Percentiles rank a stretch among this genome's conserved stretches.
These are phyloP conservation scores for Onychomys leucogaster DNA, from an alignment of 2,797 vertebrate species.

Conservation along the genomic window DNA sequence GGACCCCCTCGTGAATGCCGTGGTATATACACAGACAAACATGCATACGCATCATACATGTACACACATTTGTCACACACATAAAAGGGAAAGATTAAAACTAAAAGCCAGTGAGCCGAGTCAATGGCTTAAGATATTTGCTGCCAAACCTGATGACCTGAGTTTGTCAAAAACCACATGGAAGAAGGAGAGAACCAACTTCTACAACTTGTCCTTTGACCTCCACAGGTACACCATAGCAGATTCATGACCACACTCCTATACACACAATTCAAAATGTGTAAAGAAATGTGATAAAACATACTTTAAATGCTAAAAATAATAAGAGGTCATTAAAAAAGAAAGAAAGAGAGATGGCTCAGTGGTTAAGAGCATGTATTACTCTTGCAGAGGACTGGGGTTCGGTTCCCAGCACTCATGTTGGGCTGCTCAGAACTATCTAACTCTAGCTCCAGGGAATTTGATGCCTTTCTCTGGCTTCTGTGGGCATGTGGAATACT, in stretches of 20 bases:
- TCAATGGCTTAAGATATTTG: not conserved
- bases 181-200: not conserved
- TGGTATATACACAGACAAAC: not conserved
- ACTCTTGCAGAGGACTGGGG: not conserved
- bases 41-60: not conserved
- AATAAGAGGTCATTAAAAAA: not conserved
- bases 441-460: not conserved
- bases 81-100: not conserved
- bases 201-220: not conserved
- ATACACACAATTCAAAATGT: not conserved
- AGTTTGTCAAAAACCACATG: not conserved
- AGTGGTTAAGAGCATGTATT: not conserved
- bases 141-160: not conserved
- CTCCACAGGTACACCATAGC: not conserved
- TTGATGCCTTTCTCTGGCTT: not conserved
- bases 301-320: not conserved
- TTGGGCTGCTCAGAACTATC: not conserved
- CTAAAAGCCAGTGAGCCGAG: not conserved
- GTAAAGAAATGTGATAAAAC: not conserved
- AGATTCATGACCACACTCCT: not conserved
- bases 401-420: not conserved
- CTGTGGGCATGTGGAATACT: not conserved
- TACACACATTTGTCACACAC: not conserved
- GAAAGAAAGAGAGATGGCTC: not conserved
- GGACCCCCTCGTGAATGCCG: too few species aligned